Percentiles rank a stretch among this genome's conserved stretches.
Conservation (phyloP, 2,113 vertebrate genomes). For the Corapipo altera region DNA sequence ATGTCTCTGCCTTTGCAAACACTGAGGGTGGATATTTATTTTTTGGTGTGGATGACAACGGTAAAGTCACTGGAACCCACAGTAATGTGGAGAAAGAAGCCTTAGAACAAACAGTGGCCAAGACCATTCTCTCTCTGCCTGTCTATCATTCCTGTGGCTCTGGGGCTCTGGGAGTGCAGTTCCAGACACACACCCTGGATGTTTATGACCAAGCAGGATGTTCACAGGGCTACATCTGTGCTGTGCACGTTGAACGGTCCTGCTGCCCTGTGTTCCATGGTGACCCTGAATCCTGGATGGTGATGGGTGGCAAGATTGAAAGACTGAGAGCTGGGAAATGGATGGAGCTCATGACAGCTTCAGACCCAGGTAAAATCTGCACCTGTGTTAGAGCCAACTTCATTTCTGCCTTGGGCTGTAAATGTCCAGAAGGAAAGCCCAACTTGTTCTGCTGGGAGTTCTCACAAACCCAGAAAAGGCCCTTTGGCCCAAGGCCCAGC, state of each 20-base stretch:
- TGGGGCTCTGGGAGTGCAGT: not conserved
- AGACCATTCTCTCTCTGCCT: not conserved
- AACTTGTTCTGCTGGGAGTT: not conserved
- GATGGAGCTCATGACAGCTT: constrained; percentile 16
- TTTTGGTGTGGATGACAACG: constrained; percentile 42
- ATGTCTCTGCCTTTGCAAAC: constrained; percentile 64
- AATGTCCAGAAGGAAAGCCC: not conserved
- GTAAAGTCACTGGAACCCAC: constrained; percentile 33
- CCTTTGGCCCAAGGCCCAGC: not conserved
- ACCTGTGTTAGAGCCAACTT: not conserved
- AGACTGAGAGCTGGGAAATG: not conserved
- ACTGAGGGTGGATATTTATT: constrained; percentile 46
- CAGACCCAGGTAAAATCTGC: constrained; percentile 5
- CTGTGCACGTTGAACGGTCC: not conserved
- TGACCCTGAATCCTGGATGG: constrained; percentile 29
- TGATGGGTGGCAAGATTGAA: not conserved
- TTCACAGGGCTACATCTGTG: not conserved
- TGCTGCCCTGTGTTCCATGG: constrained; percentile 39
- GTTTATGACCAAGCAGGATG: not conserved
- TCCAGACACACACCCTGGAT: not conserved
- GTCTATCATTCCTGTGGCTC: not conserved
- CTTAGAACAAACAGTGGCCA: not conserved
- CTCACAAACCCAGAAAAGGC: not conserved
- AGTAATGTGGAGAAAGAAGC: not conserved
- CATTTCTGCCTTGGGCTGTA: not conserved